Evolutionary conservation across 2,113 vertebrate genomes (phyloP).

Genomic region (Peucedramus taeniatus): DNA sequence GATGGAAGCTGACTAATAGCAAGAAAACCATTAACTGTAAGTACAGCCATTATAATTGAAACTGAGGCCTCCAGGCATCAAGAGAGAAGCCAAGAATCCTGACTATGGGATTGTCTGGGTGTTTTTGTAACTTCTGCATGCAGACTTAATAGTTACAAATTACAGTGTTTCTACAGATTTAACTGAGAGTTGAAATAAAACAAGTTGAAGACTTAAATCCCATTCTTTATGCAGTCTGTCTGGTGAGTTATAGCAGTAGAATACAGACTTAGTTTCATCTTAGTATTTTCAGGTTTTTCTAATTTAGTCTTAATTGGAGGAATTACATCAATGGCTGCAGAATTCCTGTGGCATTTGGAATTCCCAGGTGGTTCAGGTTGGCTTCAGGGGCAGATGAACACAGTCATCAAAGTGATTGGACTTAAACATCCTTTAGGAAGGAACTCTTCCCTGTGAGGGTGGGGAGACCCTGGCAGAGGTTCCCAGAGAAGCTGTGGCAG

Average conservation of each 20-base stretch:
- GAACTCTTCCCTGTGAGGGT: accelerated
- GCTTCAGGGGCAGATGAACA: neutral
- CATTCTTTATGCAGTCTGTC: neutral
- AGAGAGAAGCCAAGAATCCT: neutral
- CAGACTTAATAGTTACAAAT: neutral
- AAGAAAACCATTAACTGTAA: neutral
- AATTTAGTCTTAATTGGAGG: neutral
- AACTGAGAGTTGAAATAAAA: neutral
- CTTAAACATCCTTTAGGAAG: neutral
- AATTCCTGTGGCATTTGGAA: neutral
- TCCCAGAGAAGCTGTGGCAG: neutral
- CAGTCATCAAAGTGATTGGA: neutral
- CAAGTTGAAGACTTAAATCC: neutral
- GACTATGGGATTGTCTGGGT: neutral
- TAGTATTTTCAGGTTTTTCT: neutral
- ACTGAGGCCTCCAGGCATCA: neutral
- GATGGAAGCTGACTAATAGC: conserved; percentile 25
- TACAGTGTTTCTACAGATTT: neutral
- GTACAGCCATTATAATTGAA: neutral
- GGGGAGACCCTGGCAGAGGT: neutral
- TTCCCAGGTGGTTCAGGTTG: accelerated
- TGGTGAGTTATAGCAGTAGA: neutral
- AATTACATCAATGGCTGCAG: neutral
- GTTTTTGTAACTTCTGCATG: neutral
- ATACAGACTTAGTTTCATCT: neutral